Percentiles rank a stretch among this genome's conserved stretches.
Conservation (phyloP, 30 jellyfish, hydroid and myxozoan species). For the Cassiopea andromeda region DNA sequence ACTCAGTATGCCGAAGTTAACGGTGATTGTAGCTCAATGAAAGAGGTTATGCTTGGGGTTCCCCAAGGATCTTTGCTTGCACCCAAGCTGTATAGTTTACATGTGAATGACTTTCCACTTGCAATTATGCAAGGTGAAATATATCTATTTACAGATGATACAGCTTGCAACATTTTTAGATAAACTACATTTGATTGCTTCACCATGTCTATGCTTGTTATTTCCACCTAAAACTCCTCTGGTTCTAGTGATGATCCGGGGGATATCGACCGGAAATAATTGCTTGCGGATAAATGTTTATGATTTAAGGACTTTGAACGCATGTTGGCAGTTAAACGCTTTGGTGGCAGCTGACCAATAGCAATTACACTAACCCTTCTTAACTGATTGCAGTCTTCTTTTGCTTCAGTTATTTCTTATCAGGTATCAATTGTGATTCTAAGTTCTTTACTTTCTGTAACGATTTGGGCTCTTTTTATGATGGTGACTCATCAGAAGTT, state of each 20-base stretch:
- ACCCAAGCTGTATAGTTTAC: slow-evolving; percentile 36
- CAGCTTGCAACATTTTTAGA: slow-evolving; percentile 41
- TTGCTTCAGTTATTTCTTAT: slow-evolving; percentile 57
- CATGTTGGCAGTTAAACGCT: slow-evolving; percentile 15
- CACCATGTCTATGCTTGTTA: slow-evolving; percentile 16
- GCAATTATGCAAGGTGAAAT: slow-evolving; percentile 45
- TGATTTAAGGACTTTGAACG: slow-evolving; percentile 26
- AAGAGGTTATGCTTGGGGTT: slow-evolving; percentile 48
- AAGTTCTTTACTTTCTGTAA: slow-evolving; percentile 40
- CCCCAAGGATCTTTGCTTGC: slow-evolving; percentile 73
- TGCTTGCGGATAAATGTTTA: slow-evolving; percentile 31
- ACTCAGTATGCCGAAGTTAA: slow-evolving; percentile 62
- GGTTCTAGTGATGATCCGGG: slow-evolving; percentile 37
- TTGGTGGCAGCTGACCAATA: slow-evolving; percentile 33
- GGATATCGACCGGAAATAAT: slow-evolving; percentile 19
- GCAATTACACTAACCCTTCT: slow-evolving; percentile 64
- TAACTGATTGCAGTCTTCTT: slow-evolving; percentile 47
- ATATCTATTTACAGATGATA: slow-evolving; percentile 49
- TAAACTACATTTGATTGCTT: slow-evolving; percentile 3
- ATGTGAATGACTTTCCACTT: slow-evolving; percentile 72
- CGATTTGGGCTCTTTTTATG: no score
- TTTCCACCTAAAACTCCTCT: slow-evolving; percentile 15
- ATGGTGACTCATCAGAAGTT: no score
- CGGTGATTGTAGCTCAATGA: slow-evolving; percentile 47
- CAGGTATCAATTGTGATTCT: slow-evolving; percentile 57